These are phyloP conservation scores for Cavia aperea DNA, from an alignment of 2,113 vertebrate species.

Conservation along the genomic window DNA sequence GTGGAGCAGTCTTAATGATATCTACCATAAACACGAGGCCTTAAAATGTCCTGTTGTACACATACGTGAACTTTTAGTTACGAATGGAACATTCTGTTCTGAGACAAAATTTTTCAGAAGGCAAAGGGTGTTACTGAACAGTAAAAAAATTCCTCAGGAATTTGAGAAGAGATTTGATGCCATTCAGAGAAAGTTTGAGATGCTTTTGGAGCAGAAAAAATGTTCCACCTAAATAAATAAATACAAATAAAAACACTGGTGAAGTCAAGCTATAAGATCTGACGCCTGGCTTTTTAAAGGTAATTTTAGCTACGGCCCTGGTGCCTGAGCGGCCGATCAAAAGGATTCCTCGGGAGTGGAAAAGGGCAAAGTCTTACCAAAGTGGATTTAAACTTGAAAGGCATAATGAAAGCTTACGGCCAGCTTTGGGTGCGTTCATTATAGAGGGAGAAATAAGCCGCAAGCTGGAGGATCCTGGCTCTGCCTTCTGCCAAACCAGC, in stretches of 20 bases:
- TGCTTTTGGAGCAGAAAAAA: not conserved
- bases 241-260: not conserved
- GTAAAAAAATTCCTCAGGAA: not conserved
- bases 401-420: slow-evolving; percentile 8
- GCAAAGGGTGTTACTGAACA: not conserved
- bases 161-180: not conserved
- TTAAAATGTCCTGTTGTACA: not conserved
- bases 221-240: not conserved
- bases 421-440: slow-evolving; percentile 6
- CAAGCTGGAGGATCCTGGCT: not conserved
- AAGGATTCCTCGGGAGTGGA: slow-evolving; percentile 10
- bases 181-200: not conserved
- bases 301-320: not conserved
- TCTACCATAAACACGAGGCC: not conserved
- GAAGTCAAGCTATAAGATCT: not conserved
- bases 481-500: not conserved
- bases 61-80: not conserved
- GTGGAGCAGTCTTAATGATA: not conserved
- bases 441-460: slow-evolving; percentile 21
- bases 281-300: not conserved
- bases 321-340: not conserved
- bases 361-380: slow-evolving; percentile 40
- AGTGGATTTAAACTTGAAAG: slow-evolving; percentile 45
- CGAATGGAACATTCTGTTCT: not conserved
- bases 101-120: not conserved